These are phyloP conservation scores for Sternotherus odoratus DNA, from an alignment of 2,797 vertebrate species.

Conservation along the genomic window DNA sequence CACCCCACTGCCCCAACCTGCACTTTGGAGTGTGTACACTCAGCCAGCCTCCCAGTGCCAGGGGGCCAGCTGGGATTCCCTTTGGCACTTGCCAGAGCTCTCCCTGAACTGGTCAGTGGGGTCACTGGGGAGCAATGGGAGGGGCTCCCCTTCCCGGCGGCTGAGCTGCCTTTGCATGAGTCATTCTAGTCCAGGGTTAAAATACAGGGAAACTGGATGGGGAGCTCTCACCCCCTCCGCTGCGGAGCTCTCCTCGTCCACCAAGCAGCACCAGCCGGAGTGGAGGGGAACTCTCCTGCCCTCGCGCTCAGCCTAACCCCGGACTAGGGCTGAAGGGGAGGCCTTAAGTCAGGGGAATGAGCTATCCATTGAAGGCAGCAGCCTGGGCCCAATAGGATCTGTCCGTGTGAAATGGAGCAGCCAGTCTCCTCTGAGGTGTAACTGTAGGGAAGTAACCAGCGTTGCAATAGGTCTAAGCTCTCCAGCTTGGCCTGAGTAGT, in stretches of 20 bases:
- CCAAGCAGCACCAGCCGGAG: rapidly evolving
- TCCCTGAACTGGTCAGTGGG: neutral
- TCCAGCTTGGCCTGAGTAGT: constrained; percentile 17
- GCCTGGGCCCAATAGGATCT: neutral
- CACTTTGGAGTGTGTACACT: neutral
- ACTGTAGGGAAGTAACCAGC: neutral
- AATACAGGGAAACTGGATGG: neutral
- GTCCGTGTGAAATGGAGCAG: neutral
- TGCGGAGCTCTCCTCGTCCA: rapidly evolving
- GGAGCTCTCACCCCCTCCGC: neutral
- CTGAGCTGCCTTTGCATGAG: neutral
- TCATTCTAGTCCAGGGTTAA: neutral
- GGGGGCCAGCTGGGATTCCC: neutral
- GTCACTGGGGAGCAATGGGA: neutral
- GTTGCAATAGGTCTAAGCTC: neutral
- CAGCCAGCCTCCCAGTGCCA: neutral
- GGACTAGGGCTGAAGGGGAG: neutral
- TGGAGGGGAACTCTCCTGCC: neutral
- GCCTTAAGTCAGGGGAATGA: neutral
- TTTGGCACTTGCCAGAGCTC: neutral
- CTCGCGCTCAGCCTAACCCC: neutral
- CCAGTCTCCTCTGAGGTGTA: rapidly evolving
- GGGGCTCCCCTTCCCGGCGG: neutral
- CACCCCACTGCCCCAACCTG: neutral
- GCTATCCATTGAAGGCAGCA: neutral